A percentile compares a stretch with the other conserved stretches of the same genome.
Evolutionary conservation across 2,888 invertebrate species (phyloP).

Genomic region (Antitype chi): DNA sequence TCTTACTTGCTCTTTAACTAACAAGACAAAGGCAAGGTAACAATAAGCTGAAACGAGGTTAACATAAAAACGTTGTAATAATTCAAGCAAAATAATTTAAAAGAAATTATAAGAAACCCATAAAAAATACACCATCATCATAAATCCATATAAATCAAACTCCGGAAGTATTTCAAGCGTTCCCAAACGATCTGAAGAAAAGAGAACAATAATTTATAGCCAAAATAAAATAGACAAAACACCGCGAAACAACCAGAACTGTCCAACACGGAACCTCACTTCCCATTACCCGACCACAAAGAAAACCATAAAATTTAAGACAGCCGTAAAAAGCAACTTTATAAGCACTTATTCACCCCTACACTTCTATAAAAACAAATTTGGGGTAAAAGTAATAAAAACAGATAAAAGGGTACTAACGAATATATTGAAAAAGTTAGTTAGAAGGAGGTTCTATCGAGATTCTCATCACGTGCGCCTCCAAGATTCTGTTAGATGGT

Average conservation of each 20-base stretch:
- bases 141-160: background rate
- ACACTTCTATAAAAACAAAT: slow-evolving; percentile 73
- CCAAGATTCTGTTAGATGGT: slow-evolving; percentile 68
- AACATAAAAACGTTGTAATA: background rate
- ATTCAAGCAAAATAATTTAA: background rate
- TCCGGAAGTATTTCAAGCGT: background rate
- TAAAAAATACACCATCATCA: slow-evolving; percentile 3
- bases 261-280: slow-evolving; percentile 70
- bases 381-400: slow-evolving; percentile 73
- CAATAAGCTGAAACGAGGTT: background rate
- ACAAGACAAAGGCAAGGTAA: background rate
- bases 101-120: background rate
- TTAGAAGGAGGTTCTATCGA: slow-evolving; percentile 44
- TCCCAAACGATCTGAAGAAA: background rate
- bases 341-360: slow-evolving; percentile 75
- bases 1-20: background rate
- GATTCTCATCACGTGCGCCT: slow-evolving; percentile 70
- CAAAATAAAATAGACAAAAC: slow-evolving; percentile 39
- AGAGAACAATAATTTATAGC: slow-evolving; percentile 41
- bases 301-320: slow-evolving; percentile 78
- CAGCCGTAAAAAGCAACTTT: slow-evolving; percentile 76
- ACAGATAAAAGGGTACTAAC: slow-evolving; percentile 66
- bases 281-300: slow-evolving; percentile 71
- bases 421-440: slow-evolving; percentile 70
- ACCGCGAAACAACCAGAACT: slow-evolving; percentile 62